Evolutionary conservation across 2,888 invertebrate species (phyloP).

Genomic region (Neoscelio sp.): DNA sequence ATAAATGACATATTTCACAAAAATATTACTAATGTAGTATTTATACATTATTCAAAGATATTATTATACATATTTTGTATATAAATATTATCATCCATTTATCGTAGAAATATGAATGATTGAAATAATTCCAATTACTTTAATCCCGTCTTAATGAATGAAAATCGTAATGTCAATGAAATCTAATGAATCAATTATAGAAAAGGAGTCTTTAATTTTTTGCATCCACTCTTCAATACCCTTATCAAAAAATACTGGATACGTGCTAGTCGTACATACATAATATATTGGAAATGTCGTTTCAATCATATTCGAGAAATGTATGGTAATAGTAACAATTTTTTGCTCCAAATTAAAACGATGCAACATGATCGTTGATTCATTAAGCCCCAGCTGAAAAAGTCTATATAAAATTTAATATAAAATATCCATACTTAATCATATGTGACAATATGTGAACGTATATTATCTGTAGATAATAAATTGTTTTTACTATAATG

Average conservation of each 20-base stretch:
- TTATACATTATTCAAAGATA: no score
- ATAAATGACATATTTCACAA: no score
- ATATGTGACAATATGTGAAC: no score
- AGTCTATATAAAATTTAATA: no score
- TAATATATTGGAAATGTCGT: constrained; percentile 59
- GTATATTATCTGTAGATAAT: no score
- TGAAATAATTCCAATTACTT: no score
- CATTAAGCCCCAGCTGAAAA: constrained; percentile 42
- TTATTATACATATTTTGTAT: no score
- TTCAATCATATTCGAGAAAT: constrained; percentile 57
- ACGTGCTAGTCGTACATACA: constrained; percentile 50
- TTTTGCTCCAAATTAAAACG: constrained; percentile 39
- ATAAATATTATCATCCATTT: no score
- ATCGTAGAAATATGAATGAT: no score
- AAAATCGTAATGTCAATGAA: constrained; percentile 60
- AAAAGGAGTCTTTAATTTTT: constrained; percentile 43
- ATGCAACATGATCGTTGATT: constrained; percentile 60
- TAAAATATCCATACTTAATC: no score
- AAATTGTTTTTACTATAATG: no score
- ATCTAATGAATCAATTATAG: constrained; percentile 57
- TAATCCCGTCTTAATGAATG: constrained; percentile 25
- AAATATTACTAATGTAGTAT: no score
- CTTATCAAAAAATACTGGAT: constrained; percentile 56
- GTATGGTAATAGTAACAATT: constrained; percentile 56
- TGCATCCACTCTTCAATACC: constrained; percentile 28